Percentiles rank a stretch among this genome's conserved stretches.
Conservation (phyloP, 2,113 vertebrate genomes). For the Callochromis pleurospilus region DNA sequence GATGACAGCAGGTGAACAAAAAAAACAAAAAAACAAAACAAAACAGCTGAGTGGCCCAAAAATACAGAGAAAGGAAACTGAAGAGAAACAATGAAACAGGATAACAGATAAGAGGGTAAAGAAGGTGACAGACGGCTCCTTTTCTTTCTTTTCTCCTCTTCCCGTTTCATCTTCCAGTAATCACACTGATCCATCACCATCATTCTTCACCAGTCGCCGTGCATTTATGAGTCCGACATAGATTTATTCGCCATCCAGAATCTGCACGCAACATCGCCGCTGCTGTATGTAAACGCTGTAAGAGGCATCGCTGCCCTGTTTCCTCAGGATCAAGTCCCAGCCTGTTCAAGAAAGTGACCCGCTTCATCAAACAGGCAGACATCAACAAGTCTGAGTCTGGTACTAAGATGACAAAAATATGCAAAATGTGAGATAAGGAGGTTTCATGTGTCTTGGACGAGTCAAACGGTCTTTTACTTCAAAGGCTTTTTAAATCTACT, state of each 20-base stretch:
- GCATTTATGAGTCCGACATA: not conserved
- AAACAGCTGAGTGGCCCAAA: not conserved
- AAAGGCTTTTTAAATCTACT: not conserved
- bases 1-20: constrained; percentile 4
- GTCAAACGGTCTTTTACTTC: not conserved
- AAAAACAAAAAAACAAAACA: not conserved
- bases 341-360: not conserved
- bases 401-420: not conserved
- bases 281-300: not conserved
- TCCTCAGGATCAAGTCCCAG: not conserved
- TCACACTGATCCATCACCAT: not conserved
- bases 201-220: not conserved
- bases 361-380: not conserved
- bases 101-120: not conserved
- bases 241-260: not conserved
- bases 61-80: not conserved
- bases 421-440: not conserved
- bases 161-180: not conserved
- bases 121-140: not conserved
- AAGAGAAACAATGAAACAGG: not conserved
- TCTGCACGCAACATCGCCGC: not conserved
- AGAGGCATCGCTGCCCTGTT: not conserved
- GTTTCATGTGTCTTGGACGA: not conserved
- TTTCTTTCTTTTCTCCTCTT: not conserved
- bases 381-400: not conserved